Base-by-base conservation (phyloP, 2,888 invertebrate genomes). In the Acrobasis consociella region DNA sequence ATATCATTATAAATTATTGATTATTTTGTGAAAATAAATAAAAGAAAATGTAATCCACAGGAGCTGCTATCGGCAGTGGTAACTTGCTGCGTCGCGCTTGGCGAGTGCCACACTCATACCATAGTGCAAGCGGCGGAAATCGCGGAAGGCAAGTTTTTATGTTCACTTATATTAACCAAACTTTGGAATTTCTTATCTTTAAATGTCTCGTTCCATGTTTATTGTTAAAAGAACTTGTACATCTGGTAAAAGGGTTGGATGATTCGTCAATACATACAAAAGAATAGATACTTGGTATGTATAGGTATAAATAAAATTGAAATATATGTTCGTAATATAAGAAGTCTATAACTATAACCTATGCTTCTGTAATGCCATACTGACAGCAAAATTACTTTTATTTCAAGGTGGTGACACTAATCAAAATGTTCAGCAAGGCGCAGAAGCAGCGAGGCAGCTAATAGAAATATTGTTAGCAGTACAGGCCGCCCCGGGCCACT, bases 391-490 rank as follows among this genome's bases (percentile, higher is more conserved):
- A 31, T 7, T 7, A 31, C 1, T 55, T 17, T 17, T 5, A 8
- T 17, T 13, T 42, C 11, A 46, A 56, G 56, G 56, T 56, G 56
- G 17, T 1, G 74, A 68, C 5, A 68, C 31, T 5, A 51, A 49
- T 11, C 64, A 56, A 9, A 68, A 65, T 1, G 66, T 67, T 11
- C 66, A 65, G 59, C 71, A 74, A 93, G 65, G 70, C 16, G 65
- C 65, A 0, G 68, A 61, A 13, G 80, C 80, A 11, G 83, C 84
- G 9, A 66, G 80, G 1, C 80, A 78, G 92, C 94, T 97, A 52
- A 93, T 98, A 0, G 94, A 95, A 66, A 93, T 97, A 63, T 93
- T 98, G 66, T 86, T 98, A 61, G 94, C 95, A 63, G 97, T 97
- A 76, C 96, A 97, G 52, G 95, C 95, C 66, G 94, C 93, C 58